These are phyloP conservation scores for Gymnoscopelus microlampas DNA, from an alignment of 2,797 vertebrate species.

Conservation along the genomic window DNA sequence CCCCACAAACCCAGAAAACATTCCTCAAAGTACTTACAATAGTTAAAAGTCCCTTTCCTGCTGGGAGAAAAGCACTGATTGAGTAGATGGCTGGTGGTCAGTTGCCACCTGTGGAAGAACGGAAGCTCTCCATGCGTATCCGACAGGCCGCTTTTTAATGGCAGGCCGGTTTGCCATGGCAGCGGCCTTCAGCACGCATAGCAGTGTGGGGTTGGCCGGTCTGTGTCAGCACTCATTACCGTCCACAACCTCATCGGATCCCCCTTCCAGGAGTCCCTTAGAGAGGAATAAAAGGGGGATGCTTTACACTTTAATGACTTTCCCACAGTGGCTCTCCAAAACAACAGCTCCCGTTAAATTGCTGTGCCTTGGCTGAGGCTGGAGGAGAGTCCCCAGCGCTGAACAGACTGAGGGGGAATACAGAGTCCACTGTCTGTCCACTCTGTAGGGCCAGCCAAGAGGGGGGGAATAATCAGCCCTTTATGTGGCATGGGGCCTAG, in stretches of 20 bases:
- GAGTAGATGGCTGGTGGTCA: constrained; percentile 41
- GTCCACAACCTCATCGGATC: constrained; percentile 61
- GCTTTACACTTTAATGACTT: constrained; percentile 87
- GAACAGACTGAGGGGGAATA: constrained; percentile 72
- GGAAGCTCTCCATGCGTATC: constrained; percentile 50
- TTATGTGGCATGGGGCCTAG: constrained; percentile 77
- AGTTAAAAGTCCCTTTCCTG: constrained; percentile 33
- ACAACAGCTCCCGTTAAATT: constrained; percentile 75
- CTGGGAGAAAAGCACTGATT: constrained; percentile 52
- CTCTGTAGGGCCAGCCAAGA: constrained; percentile 76
- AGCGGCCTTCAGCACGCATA: constrained; percentile 51
- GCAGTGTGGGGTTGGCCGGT: constrained; percentile 46
- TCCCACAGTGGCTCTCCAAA: constrained; percentile 79
- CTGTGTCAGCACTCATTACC: constrained; percentile 76
- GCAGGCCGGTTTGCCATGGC: constrained; percentile 67
- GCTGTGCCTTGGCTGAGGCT: constrained; percentile 56
- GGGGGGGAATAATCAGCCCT: constrained; percentile 73
- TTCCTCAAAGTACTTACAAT: constrained; percentile 2
- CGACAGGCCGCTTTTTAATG: constrained; percentile 32
- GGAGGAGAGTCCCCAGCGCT: constrained; percentile 67
- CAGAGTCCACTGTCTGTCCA: constrained; percentile 77
- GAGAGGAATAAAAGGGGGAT: constrained; percentile 75
- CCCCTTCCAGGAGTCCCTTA: constrained; percentile 72
- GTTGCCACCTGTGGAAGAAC: constrained; percentile 68
- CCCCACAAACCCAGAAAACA: constrained; percentile 8